A percentile compares a stretch with the other conserved stretches of the same genome.
Evolutionary conservation across 2,797 vertebrate genomes (phyloP).

Genomic region (Emys orbicularis): DNA sequence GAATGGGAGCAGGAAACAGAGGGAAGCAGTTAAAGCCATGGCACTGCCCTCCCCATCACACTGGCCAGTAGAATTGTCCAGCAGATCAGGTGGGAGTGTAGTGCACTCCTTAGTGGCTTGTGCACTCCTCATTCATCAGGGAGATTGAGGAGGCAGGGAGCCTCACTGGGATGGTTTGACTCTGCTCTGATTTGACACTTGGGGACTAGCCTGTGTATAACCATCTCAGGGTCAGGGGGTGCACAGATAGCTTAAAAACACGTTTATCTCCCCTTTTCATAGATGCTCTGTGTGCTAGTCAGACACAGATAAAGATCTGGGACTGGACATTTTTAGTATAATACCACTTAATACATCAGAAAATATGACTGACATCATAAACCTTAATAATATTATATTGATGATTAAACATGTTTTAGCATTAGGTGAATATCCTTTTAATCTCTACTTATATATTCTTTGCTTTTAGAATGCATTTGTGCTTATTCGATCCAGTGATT

Average conservation of each 20-base stretch:
- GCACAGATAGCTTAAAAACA: background rate
- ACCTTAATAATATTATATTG: background rate
- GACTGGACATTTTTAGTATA: background rate
- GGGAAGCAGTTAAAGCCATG: background rate
- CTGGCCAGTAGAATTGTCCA: background rate
- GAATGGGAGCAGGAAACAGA: background rate
- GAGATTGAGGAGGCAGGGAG: background rate
- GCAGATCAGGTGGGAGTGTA: background rate
- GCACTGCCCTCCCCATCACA: background rate
- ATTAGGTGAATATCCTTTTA: background rate
- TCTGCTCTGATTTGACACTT: slow-evolving; percentile 18
- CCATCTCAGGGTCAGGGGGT: background rate
- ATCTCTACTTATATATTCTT: background rate
- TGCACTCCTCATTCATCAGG: background rate
- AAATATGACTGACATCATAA: background rate
- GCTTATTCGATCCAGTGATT: background rate
- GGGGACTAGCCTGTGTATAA: background rate
- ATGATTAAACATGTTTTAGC: background rate
- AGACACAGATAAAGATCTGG: background rate
- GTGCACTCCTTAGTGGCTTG: background rate
- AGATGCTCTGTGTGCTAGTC: background rate
- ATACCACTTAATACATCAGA: background rate
- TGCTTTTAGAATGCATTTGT: background rate
- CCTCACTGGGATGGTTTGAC: background rate
- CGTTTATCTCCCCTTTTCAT: background rate